Conservation (phyloP, 2,888 invertebrate genomes). For the Apamea sordens region DNA sequence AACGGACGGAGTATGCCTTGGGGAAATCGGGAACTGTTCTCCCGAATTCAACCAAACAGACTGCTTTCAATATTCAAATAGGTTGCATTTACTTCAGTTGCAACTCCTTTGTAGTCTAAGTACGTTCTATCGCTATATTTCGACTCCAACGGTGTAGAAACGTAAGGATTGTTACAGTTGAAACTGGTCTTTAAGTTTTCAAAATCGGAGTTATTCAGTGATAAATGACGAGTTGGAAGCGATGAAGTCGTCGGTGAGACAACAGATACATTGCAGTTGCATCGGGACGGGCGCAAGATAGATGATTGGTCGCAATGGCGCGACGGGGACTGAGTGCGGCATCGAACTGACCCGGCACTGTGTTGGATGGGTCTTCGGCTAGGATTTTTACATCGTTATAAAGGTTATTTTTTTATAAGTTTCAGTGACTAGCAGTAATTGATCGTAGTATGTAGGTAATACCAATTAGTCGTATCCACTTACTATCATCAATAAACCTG, state of each 20-base stretch:
- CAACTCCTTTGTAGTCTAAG: slow-evolving; percentile 26
- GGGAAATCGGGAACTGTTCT: slow-evolving; percentile 49
- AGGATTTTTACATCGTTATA: neutral
- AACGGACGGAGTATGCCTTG: slow-evolving; percentile 19
- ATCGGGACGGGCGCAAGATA: slow-evolving; percentile 39
- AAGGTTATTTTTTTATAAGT: neutral
- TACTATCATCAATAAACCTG: neutral
- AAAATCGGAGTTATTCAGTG: slow-evolving; percentile 42
- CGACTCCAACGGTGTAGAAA: neutral
- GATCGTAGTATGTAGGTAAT: neutral
- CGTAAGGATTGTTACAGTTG: neutral
- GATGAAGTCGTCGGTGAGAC: slow-evolving; percentile 41
- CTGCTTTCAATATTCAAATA: slow-evolving; percentile 55
- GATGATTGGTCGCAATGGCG: slow-evolving; percentile 33
- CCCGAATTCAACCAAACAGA: slow-evolving; percentile 36
- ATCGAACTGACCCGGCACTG: slow-evolving; percentile 29
- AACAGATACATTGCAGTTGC: slow-evolving; percentile 47
- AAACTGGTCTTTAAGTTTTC: slow-evolving; percentile 3
- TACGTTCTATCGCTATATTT: slow-evolving; percentile 11
- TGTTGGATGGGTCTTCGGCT: neutral
- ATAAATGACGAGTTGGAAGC: slow-evolving; percentile 34
- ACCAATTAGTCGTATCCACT: neutral
- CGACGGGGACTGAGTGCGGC: slow-evolving; percentile 11
- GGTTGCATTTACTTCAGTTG: slow-evolving; percentile 36
- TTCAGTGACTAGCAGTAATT: neutral